Base-by-base conservation (phyloP, 2,888 invertebrate genomes). In the Stramonita haemastoma region DNA sequence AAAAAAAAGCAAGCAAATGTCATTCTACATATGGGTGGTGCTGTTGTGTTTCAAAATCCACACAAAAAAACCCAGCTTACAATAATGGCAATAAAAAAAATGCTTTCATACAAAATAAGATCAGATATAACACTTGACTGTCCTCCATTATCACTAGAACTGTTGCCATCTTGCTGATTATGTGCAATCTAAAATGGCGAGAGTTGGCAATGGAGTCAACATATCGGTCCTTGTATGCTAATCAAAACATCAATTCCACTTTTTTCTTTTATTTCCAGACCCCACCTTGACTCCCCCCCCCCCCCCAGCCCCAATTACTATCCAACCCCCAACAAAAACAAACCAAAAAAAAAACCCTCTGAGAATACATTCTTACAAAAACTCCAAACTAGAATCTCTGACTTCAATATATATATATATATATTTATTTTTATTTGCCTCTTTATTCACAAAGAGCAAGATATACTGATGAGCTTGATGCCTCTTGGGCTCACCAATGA, bases 131-230 rank as follows among this genome's bases (percentile, higher is more conserved):
- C 46, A 46, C 46, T 46, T 46, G 46, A 46, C 46, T 5, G 46
- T 46, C 46, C 46, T 46, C 46, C 46, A 46, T 8, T 46, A 46
- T 46, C 46, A 46, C 46, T 5, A 46, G 77, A 6, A 34, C 32
- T 5, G 0, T n/a, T 46, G 36, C 83, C n/a, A 15, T 5, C 32
- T 79, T 29, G 32, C 32, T 79, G 32, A 13, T 79, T 11, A 79
- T 32, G 5, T 79, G 19, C 77, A 32, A 17, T 34, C 15, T 1
- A 46, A 83, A 81, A 46, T 36, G 46, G 46, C 22, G 81, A 83
- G 81, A 83, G 46, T 22, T 83, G 81, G 36, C 81, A 83, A 36
- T 66, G 66, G 66, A 66, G 66, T 66, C 66, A 66, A 66, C 46
- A 46, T 46, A 46, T 8, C 8, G 46, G 46, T 46, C 46, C 46